phyloP scores from a whole-genome alignment of 2,113 vertebrate species.

The Pteropus alecto region DNA sequence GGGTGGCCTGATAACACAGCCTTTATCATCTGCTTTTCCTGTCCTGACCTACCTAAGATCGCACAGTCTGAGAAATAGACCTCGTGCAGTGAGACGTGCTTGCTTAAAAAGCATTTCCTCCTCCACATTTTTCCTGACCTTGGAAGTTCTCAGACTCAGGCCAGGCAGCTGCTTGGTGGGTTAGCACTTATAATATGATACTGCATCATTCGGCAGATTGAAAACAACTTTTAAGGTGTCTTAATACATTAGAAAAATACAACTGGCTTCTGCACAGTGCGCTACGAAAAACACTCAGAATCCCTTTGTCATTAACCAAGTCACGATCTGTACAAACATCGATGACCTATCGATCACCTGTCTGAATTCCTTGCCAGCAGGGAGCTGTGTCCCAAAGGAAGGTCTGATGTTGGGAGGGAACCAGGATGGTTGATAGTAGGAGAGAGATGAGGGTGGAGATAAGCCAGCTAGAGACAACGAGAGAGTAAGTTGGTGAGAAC shows the following conservation, averaged over 20 bases:
- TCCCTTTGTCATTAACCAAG: not conserved
- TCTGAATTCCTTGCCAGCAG: not conserved
- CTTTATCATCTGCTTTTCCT: not conserved
- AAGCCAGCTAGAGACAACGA: not conserved
- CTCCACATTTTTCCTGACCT: not conserved
- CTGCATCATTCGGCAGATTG: not conserved
- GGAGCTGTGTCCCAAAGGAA: not conserved
- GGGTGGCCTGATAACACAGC: not conserved
- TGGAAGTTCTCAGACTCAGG: not conserved
- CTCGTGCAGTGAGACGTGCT: not conserved
- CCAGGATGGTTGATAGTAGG: accelerated
- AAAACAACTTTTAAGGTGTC: not conserved
- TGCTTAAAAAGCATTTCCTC: not conserved
- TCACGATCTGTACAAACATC: not conserved
- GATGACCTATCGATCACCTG: not conserved
- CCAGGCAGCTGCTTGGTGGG: not conserved
- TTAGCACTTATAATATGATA: not conserved
- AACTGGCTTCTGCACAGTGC: not conserved
- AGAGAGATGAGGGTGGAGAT: accelerated
- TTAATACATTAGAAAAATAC: not conserved
- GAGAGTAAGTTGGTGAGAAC: not conserved
- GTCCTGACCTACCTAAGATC: not conserved
- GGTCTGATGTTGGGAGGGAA: not conserved
- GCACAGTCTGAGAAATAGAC: not conserved
- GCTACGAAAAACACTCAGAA: not conserved